Percentiles rank a stretch among this genome's conserved stretches.
Conservation (phyloP, 2,888 invertebrate species). For the Dicycla oo region DNA sequence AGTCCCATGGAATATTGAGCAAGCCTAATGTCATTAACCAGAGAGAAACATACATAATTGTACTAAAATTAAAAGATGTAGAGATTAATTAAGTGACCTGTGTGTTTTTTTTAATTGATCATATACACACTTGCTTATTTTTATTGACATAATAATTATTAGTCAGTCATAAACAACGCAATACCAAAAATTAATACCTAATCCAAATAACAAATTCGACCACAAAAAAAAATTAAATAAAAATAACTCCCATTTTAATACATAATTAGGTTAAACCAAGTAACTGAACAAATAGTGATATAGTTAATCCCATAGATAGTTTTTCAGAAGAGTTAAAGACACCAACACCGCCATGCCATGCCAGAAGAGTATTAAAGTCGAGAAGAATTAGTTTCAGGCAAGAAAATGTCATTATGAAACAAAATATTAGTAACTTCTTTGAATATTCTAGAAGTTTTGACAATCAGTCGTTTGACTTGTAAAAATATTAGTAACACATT, state of each 20-base stretch:
- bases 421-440: conserved; percentile 36
- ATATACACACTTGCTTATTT: neutral
- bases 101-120: neutral
- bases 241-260: neutral
- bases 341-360: conserved; percentile 78
- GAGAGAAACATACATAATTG: too few relatives aligned
- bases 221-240: conserved; percentile 2
- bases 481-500: conserved; percentile 43
- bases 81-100: too few relatives aligned
- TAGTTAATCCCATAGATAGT: conserved; percentile 30
- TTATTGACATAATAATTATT: neutral
- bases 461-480: neutral
- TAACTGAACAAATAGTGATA: conserved; percentile 20
- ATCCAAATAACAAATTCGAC: conserved; percentile 18
- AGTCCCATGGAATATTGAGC: too few relatives aligned
- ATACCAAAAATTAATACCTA: neutral
- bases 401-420: conserved; percentile 38
- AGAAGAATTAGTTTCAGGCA: conserved; percentile 54
- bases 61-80: neutral
- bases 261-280: conserved; percentile 11
- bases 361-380: conserved; percentile 46
- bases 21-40: too few relatives aligned
- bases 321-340: conserved; percentile 50
- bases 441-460: neutral
- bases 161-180: conserved; percentile 34